phyloP scores from a whole-genome alignment of 2,113 vertebrate genomes.

The Tragelaphus buxtoni region DNA sequence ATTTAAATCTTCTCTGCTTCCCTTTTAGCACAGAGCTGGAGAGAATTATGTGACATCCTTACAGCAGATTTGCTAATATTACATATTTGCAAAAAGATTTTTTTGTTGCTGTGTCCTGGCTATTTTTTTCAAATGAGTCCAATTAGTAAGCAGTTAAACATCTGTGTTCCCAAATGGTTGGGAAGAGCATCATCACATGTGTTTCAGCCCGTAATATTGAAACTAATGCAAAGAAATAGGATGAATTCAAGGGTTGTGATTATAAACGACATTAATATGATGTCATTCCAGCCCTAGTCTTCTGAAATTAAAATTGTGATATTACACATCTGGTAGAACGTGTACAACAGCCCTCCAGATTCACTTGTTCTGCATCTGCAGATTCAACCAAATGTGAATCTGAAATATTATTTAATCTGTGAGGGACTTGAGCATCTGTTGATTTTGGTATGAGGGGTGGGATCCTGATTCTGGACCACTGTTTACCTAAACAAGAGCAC shows the following conservation, averaged over 20 bases:
- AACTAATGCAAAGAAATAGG: background rate
- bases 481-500: background rate
- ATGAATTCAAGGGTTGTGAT: background rate
- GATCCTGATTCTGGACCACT: background rate
- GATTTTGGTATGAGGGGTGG: background rate
- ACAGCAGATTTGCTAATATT: background rate
- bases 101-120: background rate
- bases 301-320: background rate
- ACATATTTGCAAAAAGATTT: background rate
- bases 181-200: background rate
- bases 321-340: background rate
- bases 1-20: background rate
- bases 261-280: background rate
- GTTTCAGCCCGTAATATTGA: background rate
- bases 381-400: background rate
- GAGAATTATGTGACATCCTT: background rate
- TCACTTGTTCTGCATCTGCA: background rate
- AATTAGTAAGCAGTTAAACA: background rate
- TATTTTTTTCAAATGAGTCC: background rate
- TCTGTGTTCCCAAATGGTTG: constrained; percentile 18
- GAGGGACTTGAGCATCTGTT: background rate
- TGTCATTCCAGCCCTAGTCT: background rate
- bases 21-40: background rate
- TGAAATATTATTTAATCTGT: background rate
- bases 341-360: background rate